phyloP scores from a whole-genome alignment of 2,888 invertebrate genomes.

The Griposia aprilina region DNA sequence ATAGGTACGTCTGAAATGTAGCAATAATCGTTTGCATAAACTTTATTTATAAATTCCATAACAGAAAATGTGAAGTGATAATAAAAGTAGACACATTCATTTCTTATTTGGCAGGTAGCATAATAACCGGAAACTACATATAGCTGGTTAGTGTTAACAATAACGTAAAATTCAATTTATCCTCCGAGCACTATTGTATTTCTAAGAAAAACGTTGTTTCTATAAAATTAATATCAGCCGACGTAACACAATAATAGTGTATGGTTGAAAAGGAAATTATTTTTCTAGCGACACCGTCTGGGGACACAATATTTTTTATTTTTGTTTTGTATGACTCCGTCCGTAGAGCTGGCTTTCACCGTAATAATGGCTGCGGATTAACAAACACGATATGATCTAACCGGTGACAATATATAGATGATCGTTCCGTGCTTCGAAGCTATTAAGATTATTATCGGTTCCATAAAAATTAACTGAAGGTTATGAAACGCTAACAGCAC shows the following conservation, averaged over 20 bases:
- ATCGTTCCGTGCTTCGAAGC: slow-evolving; percentile 66
- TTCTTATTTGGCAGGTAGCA: slow-evolving; percentile 7
- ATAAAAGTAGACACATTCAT: neutral
- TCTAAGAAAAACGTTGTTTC: slow-evolving; percentile 25
- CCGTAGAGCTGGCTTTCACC: slow-evolving; percentile 40
- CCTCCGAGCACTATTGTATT: slow-evolving; percentile 11
- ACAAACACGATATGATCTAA: slow-evolving; percentile 52
- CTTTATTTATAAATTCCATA: neutral
- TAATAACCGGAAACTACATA: slow-evolving; percentile 11
- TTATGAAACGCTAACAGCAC: slow-evolving; percentile 71
- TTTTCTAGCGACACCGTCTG: slow-evolving; percentile 23
- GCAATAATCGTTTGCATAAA: neutral
- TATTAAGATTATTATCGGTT: slow-evolving; percentile 77
- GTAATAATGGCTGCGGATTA: slow-evolving; percentile 47
- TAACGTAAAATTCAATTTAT: slow-evolving; percentile 13
- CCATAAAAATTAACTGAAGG: slow-evolving; percentile 74
- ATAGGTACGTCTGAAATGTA: slow-evolving; percentile 10
- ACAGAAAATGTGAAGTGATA: slow-evolving; percentile 2
- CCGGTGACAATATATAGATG: slow-evolving; percentile 60
- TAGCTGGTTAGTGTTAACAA: neutral
- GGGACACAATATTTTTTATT: slow-evolving; percentile 28
- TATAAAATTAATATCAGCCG: slow-evolving; percentile 29
- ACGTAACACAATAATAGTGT: slow-evolving; percentile 31
- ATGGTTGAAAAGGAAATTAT: slow-evolving; percentile 35
- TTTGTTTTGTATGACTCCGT: slow-evolving; percentile 15